A percentile compares a stretch with the other conserved stretches of the same genome.
Evolutionary conservation across 2,797 vertebrate species (phyloP).

Genomic region (Enteromius radiatus): DNA sequence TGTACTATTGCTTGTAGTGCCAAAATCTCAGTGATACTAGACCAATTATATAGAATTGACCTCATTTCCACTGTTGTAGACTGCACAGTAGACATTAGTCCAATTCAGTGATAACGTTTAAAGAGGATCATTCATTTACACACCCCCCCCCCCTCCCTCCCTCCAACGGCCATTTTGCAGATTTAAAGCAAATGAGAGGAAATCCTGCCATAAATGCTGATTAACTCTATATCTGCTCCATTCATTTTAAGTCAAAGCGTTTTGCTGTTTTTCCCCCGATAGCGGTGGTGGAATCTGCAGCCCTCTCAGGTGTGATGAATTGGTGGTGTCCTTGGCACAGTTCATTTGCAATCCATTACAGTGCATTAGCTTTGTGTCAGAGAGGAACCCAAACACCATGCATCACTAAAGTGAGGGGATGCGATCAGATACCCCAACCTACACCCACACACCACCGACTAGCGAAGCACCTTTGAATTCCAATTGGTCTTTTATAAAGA

Average conservation of each 20-base stretch:
- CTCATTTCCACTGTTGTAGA: slow-evolving; percentile 18
- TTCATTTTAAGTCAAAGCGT: slow-evolving; percentile 72
- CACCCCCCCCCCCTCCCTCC: slow-evolving; percentile 20
- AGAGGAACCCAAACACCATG: slow-evolving; percentile 75
- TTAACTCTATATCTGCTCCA: slow-evolving; percentile 77
- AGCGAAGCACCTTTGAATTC: background rate
- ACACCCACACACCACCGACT: slow-evolving; percentile 36
- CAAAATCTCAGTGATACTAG: slow-evolving; percentile 47
- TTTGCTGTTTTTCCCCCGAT: slow-evolving; percentile 53
- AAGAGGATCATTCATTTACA: slow-evolving; percentile 38
- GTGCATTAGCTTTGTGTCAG: slow-evolving; percentile 79
- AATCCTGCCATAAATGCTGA: slow-evolving; percentile 75
- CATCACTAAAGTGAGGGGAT: slow-evolving; percentile 69
- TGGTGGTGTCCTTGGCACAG: slow-evolving; percentile 70
- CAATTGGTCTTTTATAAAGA: slow-evolving; percentile 19
- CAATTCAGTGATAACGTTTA: slow-evolving; percentile 51
- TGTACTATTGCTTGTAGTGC: slow-evolving; percentile 9
- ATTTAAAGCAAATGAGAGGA: slow-evolving; percentile 72
- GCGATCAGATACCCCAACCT: slow-evolving; percentile 36
- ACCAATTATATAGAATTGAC: slow-evolving; percentile 57
- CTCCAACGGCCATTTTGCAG: slow-evolving; percentile 58
- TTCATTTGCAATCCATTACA: slow-evolving; percentile 81
- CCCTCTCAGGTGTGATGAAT: slow-evolving; percentile 77
- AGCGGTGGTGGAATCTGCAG: slow-evolving; percentile 62
- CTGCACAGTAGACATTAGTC: slow-evolving; percentile 39